Conservation (phyloP, 2,888 invertebrate species). For the Odontocolon sp. region DNA sequence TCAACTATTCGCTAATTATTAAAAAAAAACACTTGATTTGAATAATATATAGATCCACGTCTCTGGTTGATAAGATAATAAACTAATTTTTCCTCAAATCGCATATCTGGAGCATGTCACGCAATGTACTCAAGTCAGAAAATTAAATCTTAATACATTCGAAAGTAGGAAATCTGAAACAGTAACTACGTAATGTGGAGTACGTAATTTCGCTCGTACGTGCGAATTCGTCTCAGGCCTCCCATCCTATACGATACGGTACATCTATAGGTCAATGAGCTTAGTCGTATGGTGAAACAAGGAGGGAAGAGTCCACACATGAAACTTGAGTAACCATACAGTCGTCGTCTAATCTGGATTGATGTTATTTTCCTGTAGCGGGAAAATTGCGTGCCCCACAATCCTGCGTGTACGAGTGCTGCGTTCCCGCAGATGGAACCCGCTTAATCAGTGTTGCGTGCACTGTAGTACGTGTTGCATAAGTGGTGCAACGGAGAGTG, state of each 20-base stretch:
- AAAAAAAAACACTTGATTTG: too few species aligned
- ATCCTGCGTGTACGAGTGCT: background rate
- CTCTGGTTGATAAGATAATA: too few species aligned
- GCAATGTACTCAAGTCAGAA: too few species aligned
- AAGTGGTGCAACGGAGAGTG: slow-evolving; percentile 2
- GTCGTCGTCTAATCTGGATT: background rate
- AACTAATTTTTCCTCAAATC: background rate
- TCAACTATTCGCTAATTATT: too few species aligned
- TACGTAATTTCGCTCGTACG: background rate
- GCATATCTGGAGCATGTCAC: too few species aligned
- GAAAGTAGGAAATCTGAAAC: background rate
- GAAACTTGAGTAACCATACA: background rate
- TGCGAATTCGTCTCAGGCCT: background rate
- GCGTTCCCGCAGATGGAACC: too few species aligned
- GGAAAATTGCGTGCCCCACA: slow-evolving; percentile 21
- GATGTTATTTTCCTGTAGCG: slow-evolving; percentile 29
- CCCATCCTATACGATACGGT: background rate
- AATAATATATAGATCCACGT: too few species aligned
- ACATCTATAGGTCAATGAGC: background rate
- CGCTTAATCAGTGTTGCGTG: background rate
- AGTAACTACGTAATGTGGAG: background rate
- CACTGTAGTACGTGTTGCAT: slow-evolving; percentile 3
- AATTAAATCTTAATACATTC: background rate
- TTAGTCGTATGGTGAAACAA: background rate
- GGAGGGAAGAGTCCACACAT: background rate